Evolutionary conservation across 37 sponge, comb jelly and placozoan genomes (phyloP).

Genomic region (Halichondria panicea): DNA sequence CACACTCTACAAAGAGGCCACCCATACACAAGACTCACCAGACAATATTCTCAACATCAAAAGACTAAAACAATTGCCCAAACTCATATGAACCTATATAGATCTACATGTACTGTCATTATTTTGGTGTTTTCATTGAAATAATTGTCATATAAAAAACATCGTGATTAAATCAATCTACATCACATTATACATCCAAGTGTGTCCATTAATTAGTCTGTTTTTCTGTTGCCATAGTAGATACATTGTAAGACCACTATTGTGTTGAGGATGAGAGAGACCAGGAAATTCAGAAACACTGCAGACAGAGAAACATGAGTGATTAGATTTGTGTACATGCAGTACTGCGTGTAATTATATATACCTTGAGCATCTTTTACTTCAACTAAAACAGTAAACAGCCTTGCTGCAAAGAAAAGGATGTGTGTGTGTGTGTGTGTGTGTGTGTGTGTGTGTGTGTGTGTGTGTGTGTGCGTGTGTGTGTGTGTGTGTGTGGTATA

Average conservation of each 20-base stretch:
- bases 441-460: too few species aligned
- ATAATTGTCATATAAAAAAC: too few species aligned
- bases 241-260: conserved; percentile 23
- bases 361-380: conserved; percentile 27
- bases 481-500: neutral
- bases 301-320: neutral
- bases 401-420: conserved; percentile 8
- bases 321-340: neutral
- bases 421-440: neutral
- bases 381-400: conserved; percentile 25
- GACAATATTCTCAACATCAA: conserved; percentile 32
- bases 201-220: neutral
- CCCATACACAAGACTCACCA: neutral
- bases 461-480: neutral
- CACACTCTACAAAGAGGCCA: too few species aligned
- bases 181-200: neutral
- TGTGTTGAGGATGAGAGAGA: conserved; percentile 11
- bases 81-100: conserved; percentile 19
- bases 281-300: conserved; percentile 28
- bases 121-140: neutral
- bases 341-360: neutral
- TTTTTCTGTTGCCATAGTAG: conserved; percentile 25
- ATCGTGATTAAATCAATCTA: neutral
- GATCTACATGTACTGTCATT: neutral
- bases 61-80: conserved; percentile 45